phyloP scores from a whole-genome alignment of 2,113 vertebrate genomes.

The Mastomys coucha region DNA sequence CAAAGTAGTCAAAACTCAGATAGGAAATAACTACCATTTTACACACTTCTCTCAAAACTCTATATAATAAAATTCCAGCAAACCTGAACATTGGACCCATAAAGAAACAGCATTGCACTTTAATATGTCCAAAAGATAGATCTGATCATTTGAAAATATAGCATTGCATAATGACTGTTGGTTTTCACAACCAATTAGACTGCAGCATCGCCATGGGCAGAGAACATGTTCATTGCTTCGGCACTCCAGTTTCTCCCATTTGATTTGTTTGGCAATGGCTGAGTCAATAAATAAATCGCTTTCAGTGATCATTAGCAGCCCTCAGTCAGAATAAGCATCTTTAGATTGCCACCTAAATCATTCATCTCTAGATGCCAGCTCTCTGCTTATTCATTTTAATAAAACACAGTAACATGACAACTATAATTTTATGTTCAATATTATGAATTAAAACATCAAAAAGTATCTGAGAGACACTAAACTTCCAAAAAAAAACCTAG shows the following conservation, averaged over 20 bases:
- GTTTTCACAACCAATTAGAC: background rate
- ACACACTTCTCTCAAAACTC: constrained; percentile 15
- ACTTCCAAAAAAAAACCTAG: background rate
- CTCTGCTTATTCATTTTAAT: background rate
- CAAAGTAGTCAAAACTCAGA: background rate
- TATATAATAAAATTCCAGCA: background rate
- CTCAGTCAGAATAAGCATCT: background rate
- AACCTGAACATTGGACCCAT: background rate
- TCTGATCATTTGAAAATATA: background rate
- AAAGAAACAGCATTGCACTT: background rate
- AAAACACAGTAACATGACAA: constrained; percentile 32
- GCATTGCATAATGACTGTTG: background rate
- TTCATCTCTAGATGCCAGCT: constrained; percentile 20
- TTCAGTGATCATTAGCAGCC: constrained; percentile 28
- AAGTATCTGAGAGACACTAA: constrained; percentile 28
- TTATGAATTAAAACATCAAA: constrained; percentile 58
- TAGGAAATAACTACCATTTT: background rate
- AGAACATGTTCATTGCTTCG: background rate
- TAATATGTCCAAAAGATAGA: background rate
- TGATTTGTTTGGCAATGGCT: constrained; percentile 21
- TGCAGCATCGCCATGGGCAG: background rate
- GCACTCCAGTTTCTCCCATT: background rate
- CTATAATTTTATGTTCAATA: background rate
- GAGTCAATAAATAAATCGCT: constrained; percentile 46
- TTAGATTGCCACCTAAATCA: constrained; percentile 3